Evolutionary conservation across 1,140 invertebrate genomes (phyloP).

Genomic region (Drosophila kanapiae): DNA sequence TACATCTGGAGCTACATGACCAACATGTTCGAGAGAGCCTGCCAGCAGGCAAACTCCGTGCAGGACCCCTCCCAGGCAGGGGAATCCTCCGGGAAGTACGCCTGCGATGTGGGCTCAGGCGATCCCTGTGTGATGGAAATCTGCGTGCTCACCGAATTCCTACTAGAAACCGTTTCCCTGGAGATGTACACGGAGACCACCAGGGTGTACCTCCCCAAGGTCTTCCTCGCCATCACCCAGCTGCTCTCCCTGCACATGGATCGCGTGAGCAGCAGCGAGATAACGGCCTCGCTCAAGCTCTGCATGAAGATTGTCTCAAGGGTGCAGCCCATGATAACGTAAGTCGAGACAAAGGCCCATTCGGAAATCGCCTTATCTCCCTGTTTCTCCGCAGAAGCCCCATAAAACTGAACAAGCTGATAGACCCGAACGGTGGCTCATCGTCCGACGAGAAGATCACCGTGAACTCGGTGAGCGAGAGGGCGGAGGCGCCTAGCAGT

Average conservation of each 20-base stretch:
- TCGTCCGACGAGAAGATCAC: slow-evolving; percentile 53
- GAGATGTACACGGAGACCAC: slow-evolving; percentile 93
- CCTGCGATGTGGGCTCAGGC: slow-evolving; percentile 87
- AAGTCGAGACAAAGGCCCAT: slow-evolving; percentile 38
- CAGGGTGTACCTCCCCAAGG: slow-evolving; percentile 91
- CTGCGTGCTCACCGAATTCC: slow-evolving; percentile 91
- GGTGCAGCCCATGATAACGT: slow-evolving; percentile 89
- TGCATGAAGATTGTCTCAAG: slow-evolving; percentile 92
- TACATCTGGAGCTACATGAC: slow-evolving; percentile 95
- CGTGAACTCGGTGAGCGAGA: slow-evolving; percentile 20
- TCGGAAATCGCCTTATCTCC: slow-evolving; percentile 14
- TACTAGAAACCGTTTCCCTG: slow-evolving; percentile 92
- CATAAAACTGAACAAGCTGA: slow-evolving; percentile 70
- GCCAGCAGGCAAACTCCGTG: slow-evolving; percentile 79
- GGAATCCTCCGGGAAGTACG: slow-evolving; percentile 66
- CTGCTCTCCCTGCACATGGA: slow-evolving; percentile 88
- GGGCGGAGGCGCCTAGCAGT: slow-evolving; percentile 33
- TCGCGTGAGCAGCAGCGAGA: slow-evolving; percentile 88
- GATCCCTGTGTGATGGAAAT: slow-evolving; percentile 88
- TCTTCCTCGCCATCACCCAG: slow-evolving; percentile 89
- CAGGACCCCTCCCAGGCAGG: slow-evolving; percentile 14
- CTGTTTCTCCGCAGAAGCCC: slow-evolving; percentile 65
- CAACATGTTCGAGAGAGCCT: slow-evolving; percentile 89
- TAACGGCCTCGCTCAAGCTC: slow-evolving; percentile 88
- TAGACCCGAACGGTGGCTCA: slow-evolving; percentile 48